phyloP scores from a whole-genome alignment of 1,140 invertebrate species.

The Heterodera carotae region DNA sequence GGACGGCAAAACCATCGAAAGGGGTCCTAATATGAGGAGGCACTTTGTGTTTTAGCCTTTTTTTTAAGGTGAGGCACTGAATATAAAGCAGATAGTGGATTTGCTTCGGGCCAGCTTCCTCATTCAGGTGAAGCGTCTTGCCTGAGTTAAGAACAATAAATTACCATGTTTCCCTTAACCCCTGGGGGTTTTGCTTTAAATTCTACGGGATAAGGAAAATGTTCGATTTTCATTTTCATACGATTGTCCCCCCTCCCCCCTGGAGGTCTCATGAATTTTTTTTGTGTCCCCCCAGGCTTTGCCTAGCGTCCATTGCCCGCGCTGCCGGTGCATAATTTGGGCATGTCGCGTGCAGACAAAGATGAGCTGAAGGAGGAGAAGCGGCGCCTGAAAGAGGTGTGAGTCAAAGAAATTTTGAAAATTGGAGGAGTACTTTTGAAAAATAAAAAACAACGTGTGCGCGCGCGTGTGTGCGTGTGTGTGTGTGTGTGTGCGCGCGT shows the following conservation, averaged over 20 bases:
- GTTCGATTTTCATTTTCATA: too few relatives aligned
- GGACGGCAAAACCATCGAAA: slow-evolving; percentile 35
- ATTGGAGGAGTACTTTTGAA: too few relatives aligned
- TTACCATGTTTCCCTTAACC: too few relatives aligned
- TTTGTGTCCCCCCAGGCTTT: slow-evolving; percentile 20
- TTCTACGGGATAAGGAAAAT: too few relatives aligned
- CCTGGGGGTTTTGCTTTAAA: too few relatives aligned
- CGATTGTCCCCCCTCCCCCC: too few relatives aligned
- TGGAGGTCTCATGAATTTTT: too few relatives aligned
- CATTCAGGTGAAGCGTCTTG: slow-evolving; percentile 25
- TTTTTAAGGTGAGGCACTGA: slow-evolving; percentile 46
- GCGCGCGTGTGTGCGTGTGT: too few relatives aligned
- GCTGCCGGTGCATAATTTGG: slow-evolving; percentile 19
- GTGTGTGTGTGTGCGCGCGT: too few relatives aligned
- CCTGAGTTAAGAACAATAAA: too few relatives aligned
- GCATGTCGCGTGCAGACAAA: slow-evolving; percentile 3
- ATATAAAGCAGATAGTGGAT: slow-evolving; percentile 41
- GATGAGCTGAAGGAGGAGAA: slow-evolving; percentile 30
- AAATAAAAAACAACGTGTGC: too few relatives aligned
- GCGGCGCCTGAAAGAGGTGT: slow-evolving; percentile 40
- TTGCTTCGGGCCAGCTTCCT: slow-evolving; percentile 42
- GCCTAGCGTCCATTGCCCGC: slow-evolving; percentile 46
- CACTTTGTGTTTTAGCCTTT: background rate
- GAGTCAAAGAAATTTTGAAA: too few relatives aligned
- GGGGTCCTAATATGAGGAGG: slow-evolving; percentile 10